These are phyloP conservation scores for Idaea straminata DNA, from an alignment of 2,888 invertebrate genomes.

Conservation along the genomic window DNA sequence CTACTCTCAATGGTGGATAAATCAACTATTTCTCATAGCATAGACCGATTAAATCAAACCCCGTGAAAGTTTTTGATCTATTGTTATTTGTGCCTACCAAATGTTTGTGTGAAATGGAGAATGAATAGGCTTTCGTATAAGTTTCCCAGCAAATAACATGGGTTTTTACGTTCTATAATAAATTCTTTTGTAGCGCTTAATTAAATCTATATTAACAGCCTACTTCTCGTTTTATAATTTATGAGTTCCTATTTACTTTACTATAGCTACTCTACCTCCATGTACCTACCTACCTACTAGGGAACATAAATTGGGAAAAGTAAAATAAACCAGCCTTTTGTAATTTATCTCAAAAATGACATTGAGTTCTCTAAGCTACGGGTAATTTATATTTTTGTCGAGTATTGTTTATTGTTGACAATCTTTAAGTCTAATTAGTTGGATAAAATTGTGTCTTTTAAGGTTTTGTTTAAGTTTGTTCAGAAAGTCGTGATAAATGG, in stretches of 20 bases:
- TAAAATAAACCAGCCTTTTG: too few relatives aligned
- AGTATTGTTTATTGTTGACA: too few relatives aligned
- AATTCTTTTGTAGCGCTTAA: neutral
- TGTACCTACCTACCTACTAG: too few relatives aligned
- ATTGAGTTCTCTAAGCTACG: too few relatives aligned
- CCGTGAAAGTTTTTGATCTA: conserved; percentile 35
- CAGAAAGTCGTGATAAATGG: too few relatives aligned
- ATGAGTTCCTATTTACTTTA: neutral
- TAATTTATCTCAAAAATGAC: too few relatives aligned
- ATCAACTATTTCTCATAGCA: conserved; percentile 32
- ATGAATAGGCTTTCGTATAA: neutral
- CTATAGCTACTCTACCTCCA: too few relatives aligned
- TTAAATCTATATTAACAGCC: neutral
- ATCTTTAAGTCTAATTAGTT: too few relatives aligned
- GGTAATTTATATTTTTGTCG: too few relatives aligned
- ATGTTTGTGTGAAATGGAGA: conserved; percentile 8
- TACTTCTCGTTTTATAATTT: neutral
- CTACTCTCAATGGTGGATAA: conserved; percentile 26
- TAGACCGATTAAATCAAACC: conserved; percentile 27
- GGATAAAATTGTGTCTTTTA: too few relatives aligned
- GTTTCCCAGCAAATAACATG: neutral
- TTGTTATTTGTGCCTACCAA: conserved; percentile 14
- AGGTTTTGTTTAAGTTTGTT: too few relatives aligned
- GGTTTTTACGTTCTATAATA: neutral
- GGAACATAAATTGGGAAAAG: too few relatives aligned